phyloP scores from a whole-genome alignment of 1,140 invertebrate species.

The Aphelenchoides fujianensis region DNA sequence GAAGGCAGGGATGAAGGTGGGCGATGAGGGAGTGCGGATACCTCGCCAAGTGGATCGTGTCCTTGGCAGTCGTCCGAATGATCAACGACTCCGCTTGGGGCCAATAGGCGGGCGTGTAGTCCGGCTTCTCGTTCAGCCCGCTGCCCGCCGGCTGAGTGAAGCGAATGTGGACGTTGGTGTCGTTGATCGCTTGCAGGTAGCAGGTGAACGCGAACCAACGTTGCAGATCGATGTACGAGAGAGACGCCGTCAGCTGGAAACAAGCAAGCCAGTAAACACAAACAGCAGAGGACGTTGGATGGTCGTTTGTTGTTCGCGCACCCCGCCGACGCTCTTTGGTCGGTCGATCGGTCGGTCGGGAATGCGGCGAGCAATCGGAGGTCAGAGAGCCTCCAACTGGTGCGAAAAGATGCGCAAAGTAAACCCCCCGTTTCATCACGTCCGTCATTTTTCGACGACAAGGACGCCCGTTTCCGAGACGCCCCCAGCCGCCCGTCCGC shows the following conservation, averaged over 20 bases:
- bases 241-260: conserved; percentile 51
- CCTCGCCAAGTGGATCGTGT: conserved; percentile 55
- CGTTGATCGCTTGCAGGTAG: conserved; percentile 55
- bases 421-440: not conserved
- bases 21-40: no score
- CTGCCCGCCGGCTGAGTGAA: conserved; percentile 11
- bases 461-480: not conserved
- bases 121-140: not conserved
- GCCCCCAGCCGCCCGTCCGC: no score
- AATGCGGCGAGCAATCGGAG: not conserved
- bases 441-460: not conserved
- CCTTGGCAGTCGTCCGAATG: conserved; percentile 53
- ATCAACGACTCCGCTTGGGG: conserved; percentile 38
- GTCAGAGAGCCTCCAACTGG: no score
- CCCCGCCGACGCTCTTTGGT: not conserved
- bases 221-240: conserved; percentile 54
- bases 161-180: conserved; percentile 45
- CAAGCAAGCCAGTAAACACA: no score
- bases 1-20: conserved; percentile 10
- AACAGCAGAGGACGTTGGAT: no score
- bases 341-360: not conserved
- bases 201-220: conserved; percentile 60
- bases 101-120: conserved; percentile 42
- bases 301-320: not conserved
- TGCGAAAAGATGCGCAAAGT: no score